Evolutionary conservation across 2,797 vertebrate species (phyloP).

Genomic region (Australoheros facetus): DNA sequence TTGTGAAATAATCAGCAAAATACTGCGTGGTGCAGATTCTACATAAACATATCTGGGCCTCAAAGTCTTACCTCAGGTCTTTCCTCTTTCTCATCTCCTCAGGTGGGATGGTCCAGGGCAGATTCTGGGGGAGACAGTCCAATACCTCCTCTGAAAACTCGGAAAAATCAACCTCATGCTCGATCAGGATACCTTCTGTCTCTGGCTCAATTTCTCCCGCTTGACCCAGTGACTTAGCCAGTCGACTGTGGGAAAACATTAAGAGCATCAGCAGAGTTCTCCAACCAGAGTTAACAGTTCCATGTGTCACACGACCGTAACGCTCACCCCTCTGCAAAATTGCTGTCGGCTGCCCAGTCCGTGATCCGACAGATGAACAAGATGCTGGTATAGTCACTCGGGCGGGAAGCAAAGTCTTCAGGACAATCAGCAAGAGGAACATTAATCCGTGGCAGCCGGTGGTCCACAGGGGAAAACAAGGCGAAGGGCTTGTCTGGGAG

Average conservation of each 20-base stretch:
- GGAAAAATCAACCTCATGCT: slow-evolving; percentile 93
- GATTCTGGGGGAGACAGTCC: slow-evolving; percentile 86
- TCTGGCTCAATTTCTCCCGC: slow-evolving; percentile 97
- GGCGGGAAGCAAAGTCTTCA: slow-evolving; percentile 82
- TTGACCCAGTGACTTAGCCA: slow-evolving; percentile 92
- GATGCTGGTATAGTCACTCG: slow-evolving; percentile 86
- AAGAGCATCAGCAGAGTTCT: background rate
- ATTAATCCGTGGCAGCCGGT: slow-evolving; percentile 92
- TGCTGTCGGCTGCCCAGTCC: slow-evolving; percentile 90
- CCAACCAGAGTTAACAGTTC: background rate
- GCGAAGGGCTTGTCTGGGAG: slow-evolving; percentile 90
- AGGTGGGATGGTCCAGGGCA: slow-evolving; percentile 90
- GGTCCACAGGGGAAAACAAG: slow-evolving; percentile 95
- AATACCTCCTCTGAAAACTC: slow-evolving; percentile 91
- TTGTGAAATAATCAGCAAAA: slow-evolving; percentile 25
- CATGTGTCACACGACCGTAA: fast-evolving
- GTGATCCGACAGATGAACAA: slow-evolving; percentile 94
- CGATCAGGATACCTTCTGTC: slow-evolving; percentile 93
- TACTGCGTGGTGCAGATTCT: no score
- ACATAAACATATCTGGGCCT: background rate
- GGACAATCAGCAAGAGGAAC: slow-evolving; percentile 90
- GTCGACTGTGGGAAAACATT: slow-evolving; percentile 73
- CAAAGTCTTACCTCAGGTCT: slow-evolving; percentile 88
- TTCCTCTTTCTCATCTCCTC: slow-evolving; percentile 86
- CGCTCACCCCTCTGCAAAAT: slow-evolving; percentile 93